phyloP scores from a whole-genome alignment of 2,113 vertebrate genomes.

The Antechinus flavipes region DNA sequence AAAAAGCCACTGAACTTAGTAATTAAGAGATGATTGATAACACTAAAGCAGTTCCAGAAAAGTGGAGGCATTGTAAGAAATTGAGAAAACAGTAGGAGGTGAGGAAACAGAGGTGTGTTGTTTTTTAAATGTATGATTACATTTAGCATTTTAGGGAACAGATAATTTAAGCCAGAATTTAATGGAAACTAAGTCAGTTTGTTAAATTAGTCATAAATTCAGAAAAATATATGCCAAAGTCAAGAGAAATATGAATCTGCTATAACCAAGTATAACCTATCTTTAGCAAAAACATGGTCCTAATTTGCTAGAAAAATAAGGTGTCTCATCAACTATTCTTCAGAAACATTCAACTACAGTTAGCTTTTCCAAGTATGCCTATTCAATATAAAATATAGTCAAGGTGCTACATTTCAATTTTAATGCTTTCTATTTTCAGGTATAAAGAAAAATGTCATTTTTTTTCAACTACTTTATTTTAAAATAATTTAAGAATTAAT shows the following conservation, averaged over 20 bases:
- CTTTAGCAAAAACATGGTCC: neutral
- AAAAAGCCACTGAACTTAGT: neutral
- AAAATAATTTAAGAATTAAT: conserved; percentile 29
- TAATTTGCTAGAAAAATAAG: conserved; percentile 52
- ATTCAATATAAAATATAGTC: conserved; percentile 42
- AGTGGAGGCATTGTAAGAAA: neutral
- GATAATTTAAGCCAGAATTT: conserved; percentile 42
- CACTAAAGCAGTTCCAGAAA: neutral
- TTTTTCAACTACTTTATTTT: conserved; percentile 16
- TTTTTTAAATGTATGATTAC: neutral
- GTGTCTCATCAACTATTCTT: conserved; percentile 10
- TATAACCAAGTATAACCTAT: neutral
- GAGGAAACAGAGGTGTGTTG: neutral
- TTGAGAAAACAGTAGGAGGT: neutral
- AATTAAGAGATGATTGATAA: neutral
- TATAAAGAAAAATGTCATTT: conserved; percentile 25
- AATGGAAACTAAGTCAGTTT: conserved; percentile 29
- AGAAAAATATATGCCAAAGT: conserved; percentile 27
- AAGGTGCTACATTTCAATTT: conserved; percentile 45
- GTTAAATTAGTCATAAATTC: conserved; percentile 37
- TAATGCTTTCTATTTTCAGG: conserved; percentile 26
- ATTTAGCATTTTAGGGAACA: conserved; percentile 25
- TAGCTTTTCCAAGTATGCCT: conserved; percentile 7
- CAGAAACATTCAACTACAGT: conserved; percentile 47
- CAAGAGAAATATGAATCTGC: neutral